phyloP scores from a whole-genome alignment of 2,113 vertebrate genomes.

The Macrotus californicus region DNA sequence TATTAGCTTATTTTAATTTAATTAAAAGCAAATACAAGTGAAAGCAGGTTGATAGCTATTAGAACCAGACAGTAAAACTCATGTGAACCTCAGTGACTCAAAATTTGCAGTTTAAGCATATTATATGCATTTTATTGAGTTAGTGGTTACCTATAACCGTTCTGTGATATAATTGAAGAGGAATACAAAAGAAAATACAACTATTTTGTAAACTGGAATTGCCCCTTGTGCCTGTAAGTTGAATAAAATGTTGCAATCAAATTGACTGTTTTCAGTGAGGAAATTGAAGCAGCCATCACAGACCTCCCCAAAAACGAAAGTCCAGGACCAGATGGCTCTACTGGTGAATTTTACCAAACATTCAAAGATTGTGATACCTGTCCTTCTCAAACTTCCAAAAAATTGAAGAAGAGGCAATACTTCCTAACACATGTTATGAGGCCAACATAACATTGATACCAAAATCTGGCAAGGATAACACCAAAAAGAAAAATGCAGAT shows the following conservation, averaged over 20 bases:
- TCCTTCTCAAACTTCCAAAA: too few relatives aligned
- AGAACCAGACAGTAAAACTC: background rate
- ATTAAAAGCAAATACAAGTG: slow-evolving; percentile 15
- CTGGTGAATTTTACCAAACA: background rate
- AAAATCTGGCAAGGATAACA: too few relatives aligned
- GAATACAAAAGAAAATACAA: background rate
- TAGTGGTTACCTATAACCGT: background rate
- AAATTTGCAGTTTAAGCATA: background rate
- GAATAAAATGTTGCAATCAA: slow-evolving; percentile 35
- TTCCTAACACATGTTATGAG: too few relatives aligned
- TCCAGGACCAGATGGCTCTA: background rate
- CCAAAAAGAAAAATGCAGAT: background rate
- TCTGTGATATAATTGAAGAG: slow-evolving; percentile 38
- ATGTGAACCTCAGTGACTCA: background rate
- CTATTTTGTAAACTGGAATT: background rate
- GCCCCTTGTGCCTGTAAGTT: background rate
- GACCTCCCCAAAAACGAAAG: background rate
- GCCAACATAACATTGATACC: too few relatives aligned
- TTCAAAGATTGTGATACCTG: background rate
- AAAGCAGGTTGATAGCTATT: background rate
- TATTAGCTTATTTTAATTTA: background rate
- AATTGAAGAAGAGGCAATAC: background rate
- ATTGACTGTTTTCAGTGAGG: background rate
- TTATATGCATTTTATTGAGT: background rate
- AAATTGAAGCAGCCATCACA: background rate